phyloP scores from a whole-genome alignment of 1,140 invertebrate species.

The Drosophila grimshawi region DNA sequence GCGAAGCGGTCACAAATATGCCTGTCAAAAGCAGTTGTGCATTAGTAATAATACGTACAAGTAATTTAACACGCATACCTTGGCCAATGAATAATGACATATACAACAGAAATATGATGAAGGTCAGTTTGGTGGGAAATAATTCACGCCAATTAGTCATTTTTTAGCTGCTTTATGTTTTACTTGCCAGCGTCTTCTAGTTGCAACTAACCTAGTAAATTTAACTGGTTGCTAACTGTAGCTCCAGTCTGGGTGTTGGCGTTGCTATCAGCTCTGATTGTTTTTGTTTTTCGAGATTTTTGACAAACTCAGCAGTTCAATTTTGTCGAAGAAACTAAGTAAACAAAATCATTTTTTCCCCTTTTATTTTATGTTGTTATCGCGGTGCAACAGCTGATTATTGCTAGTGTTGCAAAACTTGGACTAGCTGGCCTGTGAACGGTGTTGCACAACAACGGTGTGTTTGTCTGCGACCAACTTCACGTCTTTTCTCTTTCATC shows the following conservation, averaged over 20 bases:
- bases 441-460: constrained; percentile 30
- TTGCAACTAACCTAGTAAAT: constrained; percentile 20
- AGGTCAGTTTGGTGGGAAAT: constrained; percentile 92
- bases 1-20: constrained; percentile 95
- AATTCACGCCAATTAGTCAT: constrained; percentile 88
- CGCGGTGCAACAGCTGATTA: constrained; percentile 50
- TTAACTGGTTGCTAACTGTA: background rate
- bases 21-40: constrained; percentile 86
- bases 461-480: constrained; percentile 45
- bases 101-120: constrained; percentile 92
- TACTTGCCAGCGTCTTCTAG: constrained; percentile 38
- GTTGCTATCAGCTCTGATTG: constrained; percentile 52
- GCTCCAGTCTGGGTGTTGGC: constrained; percentile 7
- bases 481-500: constrained; percentile 69
- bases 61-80: constrained; percentile 85
- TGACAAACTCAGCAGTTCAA: constrained; percentile 39
- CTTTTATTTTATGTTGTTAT: constrained; percentile 37
- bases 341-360: constrained; percentile 49
- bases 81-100: constrained; percentile 93
- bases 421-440: background rate
- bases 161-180: constrained; percentile 15
- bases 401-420: constrained; percentile 34
- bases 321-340: constrained; percentile 28
- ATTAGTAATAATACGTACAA: constrained; percentile 19
- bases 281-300: background rate